Base-by-base conservation (phyloP, 2,113 vertebrate species). In the Carettochelys insculpta region DNA sequence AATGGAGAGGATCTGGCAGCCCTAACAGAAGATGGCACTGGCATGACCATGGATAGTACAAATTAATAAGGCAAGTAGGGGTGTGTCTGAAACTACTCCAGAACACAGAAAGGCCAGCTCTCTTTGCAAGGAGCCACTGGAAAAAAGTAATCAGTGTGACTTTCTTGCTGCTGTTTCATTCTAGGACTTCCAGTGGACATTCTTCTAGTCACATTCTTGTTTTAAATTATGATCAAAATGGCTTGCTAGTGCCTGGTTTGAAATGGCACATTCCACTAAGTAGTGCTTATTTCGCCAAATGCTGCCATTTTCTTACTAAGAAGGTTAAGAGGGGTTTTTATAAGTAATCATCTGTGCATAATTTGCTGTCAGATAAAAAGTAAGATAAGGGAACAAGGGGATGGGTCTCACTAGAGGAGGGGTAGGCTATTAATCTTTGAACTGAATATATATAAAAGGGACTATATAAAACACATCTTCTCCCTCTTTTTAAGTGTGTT, bases 361-460 rank as follows among this genome's bases (percentile, higher is more conserved):
- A 71, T 71, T 85, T 80, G 80, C 77, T 3, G 2, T 71, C 92
- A 78, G 47, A 29, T 77, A 45, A 84, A 71, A 77, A 81, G 50
- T 5, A 38, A 27, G 31, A 41, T 29, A n/a, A 68, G 77, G 8
- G 51, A 22, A 51, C 31, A 83, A 51, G 47, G 19, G 27, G 25
- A 19, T 1, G 73, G 73, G n/a, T 41, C 25, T 43, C 50, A 1
- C 86, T 58, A 47, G 86, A 80, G n/a, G n/a, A n/a, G n/a, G n/a
- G n/a, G n/a, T n/a, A 79, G 53, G 77, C 56, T 80, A 83, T 94
- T 91, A 80, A 82, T 93, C 1, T 88, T 53, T 38, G 85, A 86
- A 52, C 86, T 89, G 75, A 92, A 53, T n/a, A 41, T 85, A 48
- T 73, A 56, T 58, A 89, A 93, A 91, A 89, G 89, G 89, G 90